These are phyloP conservation scores for Martes martes DNA, from an alignment of 2,113 vertebrate species.

Conservation along the genomic window DNA sequence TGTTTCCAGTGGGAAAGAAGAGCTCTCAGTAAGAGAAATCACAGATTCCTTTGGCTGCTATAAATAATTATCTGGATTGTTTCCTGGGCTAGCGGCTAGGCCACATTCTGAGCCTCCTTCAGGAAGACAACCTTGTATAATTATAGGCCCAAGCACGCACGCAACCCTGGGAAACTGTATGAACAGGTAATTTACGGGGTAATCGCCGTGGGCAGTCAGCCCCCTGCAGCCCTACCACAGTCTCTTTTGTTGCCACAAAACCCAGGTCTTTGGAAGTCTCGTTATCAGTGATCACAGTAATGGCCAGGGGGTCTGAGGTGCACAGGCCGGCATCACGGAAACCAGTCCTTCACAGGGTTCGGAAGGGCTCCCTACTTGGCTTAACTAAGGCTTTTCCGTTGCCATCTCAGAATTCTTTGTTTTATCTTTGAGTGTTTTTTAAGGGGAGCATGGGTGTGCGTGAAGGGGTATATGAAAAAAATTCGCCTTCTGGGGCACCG, in stretches of 20 bases:
- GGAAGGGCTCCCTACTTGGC: background rate
- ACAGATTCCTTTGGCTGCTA: background rate
- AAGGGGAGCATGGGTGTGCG: background rate
- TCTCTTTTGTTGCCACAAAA: background rate
- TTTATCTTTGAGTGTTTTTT: background rate
- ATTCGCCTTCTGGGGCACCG: background rate
- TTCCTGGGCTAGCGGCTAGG: background rate
- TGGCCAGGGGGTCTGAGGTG: background rate
- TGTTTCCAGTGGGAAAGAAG: background rate
- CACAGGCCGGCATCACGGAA: background rate
- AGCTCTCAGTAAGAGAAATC: background rate
- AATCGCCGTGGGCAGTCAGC: background rate
- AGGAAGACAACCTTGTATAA: background rate
- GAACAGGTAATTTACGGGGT: background rate
- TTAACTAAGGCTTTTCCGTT: background rate
- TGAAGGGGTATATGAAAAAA: background rate
- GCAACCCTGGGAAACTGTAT: background rate
- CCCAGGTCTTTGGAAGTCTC: background rate
- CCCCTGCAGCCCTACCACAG: background rate
- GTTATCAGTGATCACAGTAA: background rate
- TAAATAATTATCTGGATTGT: background rate
- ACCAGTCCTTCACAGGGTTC: background rate
- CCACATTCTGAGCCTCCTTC: background rate
- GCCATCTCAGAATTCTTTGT: background rate
- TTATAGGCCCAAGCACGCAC: background rate